Evolutionary conservation across 2,797 vertebrate species (phyloP).

Genomic region (Protonibea diacanthus): DNA sequence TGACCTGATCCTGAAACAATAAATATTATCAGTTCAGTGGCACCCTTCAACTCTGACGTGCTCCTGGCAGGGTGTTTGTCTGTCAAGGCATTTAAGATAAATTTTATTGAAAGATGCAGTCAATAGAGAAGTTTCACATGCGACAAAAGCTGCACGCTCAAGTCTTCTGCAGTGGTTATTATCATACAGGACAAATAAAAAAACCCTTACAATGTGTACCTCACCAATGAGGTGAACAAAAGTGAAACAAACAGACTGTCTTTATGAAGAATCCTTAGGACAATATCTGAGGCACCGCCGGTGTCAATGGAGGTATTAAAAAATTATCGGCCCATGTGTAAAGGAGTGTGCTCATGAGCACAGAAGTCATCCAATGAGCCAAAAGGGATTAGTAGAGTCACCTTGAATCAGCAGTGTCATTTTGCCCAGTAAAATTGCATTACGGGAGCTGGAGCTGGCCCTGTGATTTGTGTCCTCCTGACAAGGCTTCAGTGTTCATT

Average conservation of each 20-base stretch:
- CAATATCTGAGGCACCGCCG: constrained; percentile 9
- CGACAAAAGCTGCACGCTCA: not conserved
- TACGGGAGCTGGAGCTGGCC: constrained; percentile 77
- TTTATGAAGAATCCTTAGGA: constrained; percentile 12
- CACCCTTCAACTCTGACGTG: constrained; percentile 37
- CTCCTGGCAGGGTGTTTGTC: not conserved
- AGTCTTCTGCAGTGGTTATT: not conserved
- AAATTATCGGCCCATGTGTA: constrained; percentile 42
- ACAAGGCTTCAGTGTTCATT: constrained; percentile 84
- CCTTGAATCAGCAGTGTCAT: constrained; percentile 81
- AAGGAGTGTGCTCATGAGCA: constrained; percentile 55
- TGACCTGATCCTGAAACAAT: constrained; percentile 29
- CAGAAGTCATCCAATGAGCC: constrained; percentile 69
- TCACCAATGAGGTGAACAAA: not conserved
- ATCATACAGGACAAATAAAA: not conserved
- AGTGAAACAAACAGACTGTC: constrained; percentile 25
- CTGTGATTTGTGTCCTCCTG: constrained; percentile 84
- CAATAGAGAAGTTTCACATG: not conserved
- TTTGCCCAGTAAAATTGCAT: constrained; percentile 82
- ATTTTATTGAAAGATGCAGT: constrained; percentile 2
- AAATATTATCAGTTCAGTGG: constrained; percentile 27
- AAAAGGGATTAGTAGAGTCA: constrained; percentile 78
- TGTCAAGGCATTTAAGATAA: not conserved
- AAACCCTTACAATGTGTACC: not conserved
- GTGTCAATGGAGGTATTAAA: constrained; percentile 55